Evolutionary conservation across 2,888 invertebrate species (phyloP), one percentile per base, ranked within the genome.

Genomic region (Pristionchus arcanus): DNA sequence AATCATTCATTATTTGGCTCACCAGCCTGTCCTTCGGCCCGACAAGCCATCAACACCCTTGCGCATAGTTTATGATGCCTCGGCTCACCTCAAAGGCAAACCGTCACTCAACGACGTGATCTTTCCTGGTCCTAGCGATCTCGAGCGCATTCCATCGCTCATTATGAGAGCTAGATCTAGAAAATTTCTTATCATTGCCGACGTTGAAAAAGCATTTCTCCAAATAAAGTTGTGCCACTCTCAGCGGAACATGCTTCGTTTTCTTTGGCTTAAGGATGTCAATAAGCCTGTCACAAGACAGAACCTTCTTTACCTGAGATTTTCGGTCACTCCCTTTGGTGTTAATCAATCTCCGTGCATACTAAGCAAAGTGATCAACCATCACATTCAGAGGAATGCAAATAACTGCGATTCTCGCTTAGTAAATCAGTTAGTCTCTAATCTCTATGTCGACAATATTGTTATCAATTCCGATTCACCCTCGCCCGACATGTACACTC

Each of bases 161-260:
- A 53, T 92, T 11, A 19, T 93, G 7, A 34, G 88, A 34, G 37
- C 91, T 0, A 68, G 93, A 37, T 37, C 71, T 2, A 13, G 37
- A 0, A 25, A 34, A 13, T 81, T 66, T 25, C 37, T 91, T 0
- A 34, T 93, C 9, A 34, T 91, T 3, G 85, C 91, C 0, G 93
- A 93, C 74, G 89, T 93, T 16, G 92, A 93, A 77, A 93, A 92
- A 77, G 93, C 93, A 0, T 94, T 93, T 77, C 92, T 91, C 31
- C 90, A 90, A 55, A 77, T 94, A 11, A 31, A 42, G 4, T 81
- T 94, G 16, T 84, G 90, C 15, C 42, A 63, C 16, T 25, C 86
- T 28, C 91, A 91, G 53, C 49, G 93, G n/a, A 89, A 93, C 49
- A 55, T 84, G 0, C 90, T 91, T 0, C 74, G 91, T 9, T 91